phyloP scores from a whole-genome alignment of 2,797 vertebrate species.

The Parauchenoglanis ngamensis region DNA sequence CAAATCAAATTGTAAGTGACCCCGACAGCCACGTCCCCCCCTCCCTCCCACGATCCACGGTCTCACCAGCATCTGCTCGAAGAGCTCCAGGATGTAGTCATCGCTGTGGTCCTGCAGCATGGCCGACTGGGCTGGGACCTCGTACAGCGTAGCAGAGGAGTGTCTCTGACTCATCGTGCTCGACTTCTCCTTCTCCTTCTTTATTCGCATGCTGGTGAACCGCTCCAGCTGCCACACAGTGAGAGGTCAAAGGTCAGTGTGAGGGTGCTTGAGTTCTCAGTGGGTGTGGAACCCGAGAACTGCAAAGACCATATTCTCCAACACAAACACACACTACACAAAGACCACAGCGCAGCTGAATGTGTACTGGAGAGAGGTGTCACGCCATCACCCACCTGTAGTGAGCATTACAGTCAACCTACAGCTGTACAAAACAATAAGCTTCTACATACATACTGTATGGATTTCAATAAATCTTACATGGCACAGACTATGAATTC shows the following conservation, averaged over 20 bases:
- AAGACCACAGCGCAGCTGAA: background rate
- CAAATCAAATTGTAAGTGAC: background rate
- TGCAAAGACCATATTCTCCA: background rate
- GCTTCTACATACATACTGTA: too few relatives aligned
- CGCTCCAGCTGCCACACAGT: slow-evolving; percentile 82
- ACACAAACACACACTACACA: background rate
- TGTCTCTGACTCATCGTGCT: slow-evolving; percentile 72
- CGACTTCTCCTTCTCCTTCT: slow-evolving; percentile 89
- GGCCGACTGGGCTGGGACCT: slow-evolving; percentile 68
- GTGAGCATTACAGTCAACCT: background rate
- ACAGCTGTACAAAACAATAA: background rate
- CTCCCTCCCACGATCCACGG: background rate
- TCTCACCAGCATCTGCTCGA: slow-evolving; percentile 94
- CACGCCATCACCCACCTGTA: background rate
- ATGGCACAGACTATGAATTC: background rate
- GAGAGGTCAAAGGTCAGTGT: slow-evolving; percentile 41
- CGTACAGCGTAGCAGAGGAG: slow-evolving; percentile 79
- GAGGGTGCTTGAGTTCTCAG: background rate
- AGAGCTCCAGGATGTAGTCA: slow-evolving; percentile 83
- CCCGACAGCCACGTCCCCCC: background rate
- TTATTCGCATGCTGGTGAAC: slow-evolving; percentile 90
- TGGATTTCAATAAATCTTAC: background rate
- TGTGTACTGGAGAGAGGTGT: background rate
- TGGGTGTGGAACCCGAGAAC: background rate
- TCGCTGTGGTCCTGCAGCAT: slow-evolving; percentile 79